A percentile compares a stretch with the other conserved stretches of the same genome.
Conservation (phyloP, 2,113 vertebrate species). For the Grus americana region DNA sequence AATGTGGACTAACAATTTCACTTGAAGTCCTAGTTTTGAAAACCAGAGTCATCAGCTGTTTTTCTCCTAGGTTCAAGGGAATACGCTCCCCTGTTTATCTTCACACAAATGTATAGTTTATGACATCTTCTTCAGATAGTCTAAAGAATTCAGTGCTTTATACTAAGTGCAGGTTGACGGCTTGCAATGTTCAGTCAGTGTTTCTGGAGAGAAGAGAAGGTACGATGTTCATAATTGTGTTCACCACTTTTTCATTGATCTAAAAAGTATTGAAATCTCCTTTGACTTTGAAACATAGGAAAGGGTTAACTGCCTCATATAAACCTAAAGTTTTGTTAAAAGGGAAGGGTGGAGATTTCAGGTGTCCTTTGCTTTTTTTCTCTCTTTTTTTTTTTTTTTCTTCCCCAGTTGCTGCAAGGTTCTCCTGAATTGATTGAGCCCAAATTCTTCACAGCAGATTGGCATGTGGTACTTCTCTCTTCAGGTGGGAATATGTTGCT, state of each 20-base stretch:
- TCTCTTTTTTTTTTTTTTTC: not conserved
- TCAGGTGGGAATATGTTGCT: constrained; percentile 53
- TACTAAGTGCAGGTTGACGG: not conserved
- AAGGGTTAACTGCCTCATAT: not conserved
- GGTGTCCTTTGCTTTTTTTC: constrained; percentile 18
- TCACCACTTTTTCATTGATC: not conserved
- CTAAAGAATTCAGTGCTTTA: not conserved
- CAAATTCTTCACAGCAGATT: constrained; percentile 73
- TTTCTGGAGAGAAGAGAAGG: not conserved
- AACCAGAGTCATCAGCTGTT: not conserved
- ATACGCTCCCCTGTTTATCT: not conserved
- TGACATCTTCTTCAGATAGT: not conserved
- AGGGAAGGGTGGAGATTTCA: not conserved
- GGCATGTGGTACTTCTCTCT: constrained; percentile 69
- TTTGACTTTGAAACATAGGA: not conserved
- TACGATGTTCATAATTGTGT: not conserved
- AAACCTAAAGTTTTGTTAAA: not conserved
- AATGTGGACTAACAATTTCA: not conserved
- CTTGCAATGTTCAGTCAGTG: not conserved
- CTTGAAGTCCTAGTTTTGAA: not conserved
- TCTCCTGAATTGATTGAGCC: constrained; percentile 84
- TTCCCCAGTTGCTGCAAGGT: constrained; percentile 80
- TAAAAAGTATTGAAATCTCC: not conserved
- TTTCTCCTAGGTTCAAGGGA: not conserved
- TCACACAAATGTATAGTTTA: not conserved